Evolutionary conservation across 2,113 vertebrate species (phyloP), one percentile per base, ranked within the genome.

Genomic region (Dascyllus trimaculatus): DNA sequence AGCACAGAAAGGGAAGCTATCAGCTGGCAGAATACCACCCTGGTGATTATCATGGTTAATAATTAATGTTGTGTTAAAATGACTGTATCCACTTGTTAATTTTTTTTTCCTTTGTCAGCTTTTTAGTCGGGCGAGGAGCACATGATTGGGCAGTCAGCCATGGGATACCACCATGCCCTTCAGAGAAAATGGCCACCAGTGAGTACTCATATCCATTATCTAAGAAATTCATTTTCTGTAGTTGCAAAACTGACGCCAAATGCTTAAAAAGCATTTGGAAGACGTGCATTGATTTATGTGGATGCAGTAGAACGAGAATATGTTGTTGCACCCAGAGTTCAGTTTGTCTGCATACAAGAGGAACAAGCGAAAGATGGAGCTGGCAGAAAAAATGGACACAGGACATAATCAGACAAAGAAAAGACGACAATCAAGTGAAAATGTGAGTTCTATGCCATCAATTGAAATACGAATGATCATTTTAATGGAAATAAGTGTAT

Each of bases 261-360:
- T 71, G 32, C 19, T 69, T 24, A 61, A 51, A 58, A 22, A 29
- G 19, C 32, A 3, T 45, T 59, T 40, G 17, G 4, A 51, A 62
- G 15, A 25, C 13, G 38, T 60, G 32, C 10, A 29, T 68, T 21
- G 15, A 15, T 29, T 51, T 25, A 24, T 25, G 9, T 48, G 29
- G 18, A n/a, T 57, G 9, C 2, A 54, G 6, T 59, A 4, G 3
- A 52, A 22, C 53, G 38, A 48, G 0, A 0, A 60, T 66, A 8
- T 84, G 74, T 67, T 84, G 26, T 74, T 25, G n/a, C 66, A 22
- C 61, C 18, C 91, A 99, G 98, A 97, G 88, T 98, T 98, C 93
- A 99, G 98, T 93, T 94, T 99, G 92, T 98, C 98, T 88, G 98
- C 97, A 46, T 99, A 98, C 94, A 99, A 96, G 94, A 97, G 97